Base-by-base conservation (phyloP, 2,888 invertebrate species). In the Psylliodes chrysocephalus region DNA sequence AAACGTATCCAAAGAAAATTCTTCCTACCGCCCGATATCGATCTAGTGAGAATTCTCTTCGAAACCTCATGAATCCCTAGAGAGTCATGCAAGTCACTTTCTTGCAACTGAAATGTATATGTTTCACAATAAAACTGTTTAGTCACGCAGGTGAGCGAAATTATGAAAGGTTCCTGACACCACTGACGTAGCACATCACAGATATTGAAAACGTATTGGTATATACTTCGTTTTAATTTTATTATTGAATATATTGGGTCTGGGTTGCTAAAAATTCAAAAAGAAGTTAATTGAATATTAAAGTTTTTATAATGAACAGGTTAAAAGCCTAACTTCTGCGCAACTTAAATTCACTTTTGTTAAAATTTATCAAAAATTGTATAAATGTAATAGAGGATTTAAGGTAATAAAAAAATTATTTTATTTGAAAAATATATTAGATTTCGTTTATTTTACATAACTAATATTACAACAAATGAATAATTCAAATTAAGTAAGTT, bases 81-180 rank as follows among this genome's bases (percentile, higher is more conserved):
- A 70, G 74, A 72, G 55, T 66, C 68, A 17, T 71, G 73, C 73
- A 74, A 74, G 73, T 73, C 73, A 74, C 60, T 60, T 67, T 66
- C 63, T 53, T 71, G 74, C 74, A 73, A 72, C 74, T 63, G 74
- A 64, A 64, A 60, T 62, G 57, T 66, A 60, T 66, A 59, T 66
- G 54, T 51, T 62, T 38, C 33, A 55, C 66, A 62, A 55, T 44
- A 53, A 59, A 51, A 60, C 22, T 63, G 63, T 60, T 59, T 60
- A 66, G 66, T 66, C 66, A 66, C 60, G 66, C 66, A 66, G 66
- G 66, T 66, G 66, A 61, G 62, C 61, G 49, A 59, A 66, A 63
- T 55, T 63, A 56, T 63, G 62, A 66, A 63, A 66, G 66, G 66
- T 63, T 66, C 66, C 63, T 66, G 66, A 66, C 66, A 66, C 66